Conservation (phyloP, 2,113 vertebrate species). For the Rattus rattus region DNA sequence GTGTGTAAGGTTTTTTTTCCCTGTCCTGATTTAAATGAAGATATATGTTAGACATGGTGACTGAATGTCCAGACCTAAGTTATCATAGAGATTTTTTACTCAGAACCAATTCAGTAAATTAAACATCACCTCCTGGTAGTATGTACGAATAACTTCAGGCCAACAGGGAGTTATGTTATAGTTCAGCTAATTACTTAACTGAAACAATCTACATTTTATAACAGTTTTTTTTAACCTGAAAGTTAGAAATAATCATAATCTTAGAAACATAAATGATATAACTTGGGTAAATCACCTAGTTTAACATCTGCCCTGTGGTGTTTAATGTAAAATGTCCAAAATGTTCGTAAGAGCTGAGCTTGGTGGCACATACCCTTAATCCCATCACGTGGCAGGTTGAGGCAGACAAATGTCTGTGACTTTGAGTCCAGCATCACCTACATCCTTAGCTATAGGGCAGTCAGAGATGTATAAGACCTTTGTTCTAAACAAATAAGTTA, state of each 20-base stretch:
- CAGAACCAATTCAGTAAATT: not conserved
- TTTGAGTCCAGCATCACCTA: not conserved
- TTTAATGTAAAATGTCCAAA: not conserved
- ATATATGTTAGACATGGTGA: not conserved
- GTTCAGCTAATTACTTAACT: not conserved
- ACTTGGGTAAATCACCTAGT: not conserved
- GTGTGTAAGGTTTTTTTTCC: not conserved
- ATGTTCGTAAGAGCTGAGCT: not conserved
- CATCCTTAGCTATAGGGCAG: not conserved
- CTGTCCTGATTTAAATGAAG: not conserved
- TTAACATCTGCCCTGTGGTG: not conserved
- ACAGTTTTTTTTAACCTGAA: not conserved
- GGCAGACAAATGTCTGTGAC: no score
- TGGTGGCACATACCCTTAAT: not conserved
- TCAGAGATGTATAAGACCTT: not conserved
- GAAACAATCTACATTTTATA: not conserved
- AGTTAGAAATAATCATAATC: not conserved
- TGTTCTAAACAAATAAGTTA: not conserved
- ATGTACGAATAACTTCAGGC: not conserved
- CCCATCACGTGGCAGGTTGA: not conserved
- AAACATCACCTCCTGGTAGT: not conserved
- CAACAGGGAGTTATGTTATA: not conserved
- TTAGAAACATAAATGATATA: not conserved
- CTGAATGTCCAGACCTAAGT: not conserved
- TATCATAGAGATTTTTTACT: not conserved